These are phyloP conservation scores for Sclerurus mexicanus DNA, from an alignment of 2,113 vertebrate genomes.

Conservation along the genomic window DNA sequence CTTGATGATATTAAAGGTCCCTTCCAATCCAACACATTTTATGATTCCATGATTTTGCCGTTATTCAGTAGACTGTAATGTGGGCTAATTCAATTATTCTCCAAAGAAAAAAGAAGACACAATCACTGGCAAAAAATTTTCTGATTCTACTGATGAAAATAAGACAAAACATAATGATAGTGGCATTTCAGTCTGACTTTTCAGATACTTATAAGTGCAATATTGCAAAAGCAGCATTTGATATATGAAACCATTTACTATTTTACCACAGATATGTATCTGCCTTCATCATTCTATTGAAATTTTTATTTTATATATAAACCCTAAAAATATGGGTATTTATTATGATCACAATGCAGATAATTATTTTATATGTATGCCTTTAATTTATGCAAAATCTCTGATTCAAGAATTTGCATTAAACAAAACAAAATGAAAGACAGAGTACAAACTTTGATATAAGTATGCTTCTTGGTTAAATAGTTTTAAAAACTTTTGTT, in stretches of 20 bases:
- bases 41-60: neutral
- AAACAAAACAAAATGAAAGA: neutral
- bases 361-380: neutral
- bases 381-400: neutral
- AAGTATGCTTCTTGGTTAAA: neutral
- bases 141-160: neutral
- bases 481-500: neutral
- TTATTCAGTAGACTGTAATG: neutral
- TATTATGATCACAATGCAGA: neutral
- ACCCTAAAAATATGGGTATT: fast-evolving
- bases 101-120: neutral
- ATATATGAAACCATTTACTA: fast-evolving
- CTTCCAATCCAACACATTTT: neutral
- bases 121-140: neutral
- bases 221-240: neutral
- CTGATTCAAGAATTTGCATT: neutral
- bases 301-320: neutral
- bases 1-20: neutral
- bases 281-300: neutral
- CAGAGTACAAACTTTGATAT: neutral
- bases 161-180: neutral
- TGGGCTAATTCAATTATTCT: neutral
- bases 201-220: neutral
- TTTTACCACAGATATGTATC: neutral
- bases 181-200: neutral